Evolutionary conservation across 1,140 invertebrate genomes (phyloP).

Genomic region (Zeugodacus cucurbitae): DNA sequence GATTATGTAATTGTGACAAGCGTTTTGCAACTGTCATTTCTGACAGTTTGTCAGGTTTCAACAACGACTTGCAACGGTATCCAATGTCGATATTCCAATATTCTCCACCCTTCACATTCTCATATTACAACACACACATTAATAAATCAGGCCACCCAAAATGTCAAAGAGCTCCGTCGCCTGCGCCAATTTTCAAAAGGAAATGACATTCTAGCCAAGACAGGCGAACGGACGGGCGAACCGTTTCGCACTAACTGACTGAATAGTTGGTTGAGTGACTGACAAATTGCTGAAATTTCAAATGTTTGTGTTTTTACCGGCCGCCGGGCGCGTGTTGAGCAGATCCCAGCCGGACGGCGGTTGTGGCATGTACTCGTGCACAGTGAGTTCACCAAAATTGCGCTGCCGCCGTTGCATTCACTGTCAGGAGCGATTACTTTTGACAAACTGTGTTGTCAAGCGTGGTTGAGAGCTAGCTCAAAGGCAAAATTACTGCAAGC

Average conservation of each 20-base stretch:
- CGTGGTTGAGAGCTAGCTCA: not conserved
- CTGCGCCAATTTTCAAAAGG: not conserved
- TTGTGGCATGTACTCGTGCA: not conserved
- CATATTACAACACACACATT: not conserved
- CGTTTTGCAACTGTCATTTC: no score
- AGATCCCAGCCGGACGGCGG: not conserved
- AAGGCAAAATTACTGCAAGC: not conserved
- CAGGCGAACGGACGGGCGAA: not conserved
- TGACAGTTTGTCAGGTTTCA: no score
- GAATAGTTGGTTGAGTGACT: slow-evolving; percentile 2
- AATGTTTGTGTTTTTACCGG: slow-evolving; percentile 14
- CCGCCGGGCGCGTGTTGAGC: not conserved
- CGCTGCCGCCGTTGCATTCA: not conserved
- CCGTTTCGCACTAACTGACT: not conserved
- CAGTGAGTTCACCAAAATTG: not conserved
- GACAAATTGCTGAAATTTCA: slow-evolving; percentile 34
- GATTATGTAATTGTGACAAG: no score
- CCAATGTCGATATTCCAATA: no score
- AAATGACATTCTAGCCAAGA: not conserved
- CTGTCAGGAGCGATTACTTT: slow-evolving; percentile 36
- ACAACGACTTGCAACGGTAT: no score
- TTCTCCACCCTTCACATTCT: no score
- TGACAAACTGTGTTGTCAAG: slow-evolving; percentile 38
- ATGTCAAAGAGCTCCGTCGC: not conserved
- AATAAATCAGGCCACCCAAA: not conserved